Evolutionary conservation across 2,797 vertebrate genomes (phyloP), one percentile per base, ranked within the genome.

Genomic region (Chrosomus eos): DNA sequence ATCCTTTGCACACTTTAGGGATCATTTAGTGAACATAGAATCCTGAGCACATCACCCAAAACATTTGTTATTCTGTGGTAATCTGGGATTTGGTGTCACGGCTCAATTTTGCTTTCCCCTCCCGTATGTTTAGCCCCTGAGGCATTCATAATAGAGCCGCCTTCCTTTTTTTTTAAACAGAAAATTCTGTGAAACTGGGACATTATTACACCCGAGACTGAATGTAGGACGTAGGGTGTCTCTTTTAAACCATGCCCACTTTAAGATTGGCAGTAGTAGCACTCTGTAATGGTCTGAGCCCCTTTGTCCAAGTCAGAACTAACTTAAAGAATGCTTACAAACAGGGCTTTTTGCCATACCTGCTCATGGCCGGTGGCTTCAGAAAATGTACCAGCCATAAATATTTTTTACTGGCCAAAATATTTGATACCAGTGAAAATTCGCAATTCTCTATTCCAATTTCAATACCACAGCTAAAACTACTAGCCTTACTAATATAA

Each of bases 161-260:
- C 72, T 80, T 75, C 45, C 72, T 28, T 51, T 19, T 53, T 33
- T 80, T 58, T 85, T 51, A 1, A 4, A 75, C 51, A 48, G 53
- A 67, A 62, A 75, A 86, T 78, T 74, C 75, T 74, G 75, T 9
- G 45, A 86, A 90, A 87, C 87, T 88, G 82, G 88, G 88, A 85
- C 88, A 81, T 40, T 36, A 36, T 85, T 71, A 78, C 89, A 58
- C 87, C 48, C 70, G 89, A 88, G 88, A 87, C 81, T 68, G 51
- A 84, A 90, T 89, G 84, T 89, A 88, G 89, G 89, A 85, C 87
- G 66, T 73, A 81, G 84, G 72, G 81, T 51, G 66, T 76, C 43
- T 88, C 77, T 87, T 64, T 79, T 82, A 85, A 73, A 85, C 80
- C 38, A 33, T 64, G 48, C 51, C 80, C 83, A 60, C 70, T 83